Base-by-base conservation (phyloP, 1,140 invertebrate genomes). In the Drosophila dunni region DNA sequence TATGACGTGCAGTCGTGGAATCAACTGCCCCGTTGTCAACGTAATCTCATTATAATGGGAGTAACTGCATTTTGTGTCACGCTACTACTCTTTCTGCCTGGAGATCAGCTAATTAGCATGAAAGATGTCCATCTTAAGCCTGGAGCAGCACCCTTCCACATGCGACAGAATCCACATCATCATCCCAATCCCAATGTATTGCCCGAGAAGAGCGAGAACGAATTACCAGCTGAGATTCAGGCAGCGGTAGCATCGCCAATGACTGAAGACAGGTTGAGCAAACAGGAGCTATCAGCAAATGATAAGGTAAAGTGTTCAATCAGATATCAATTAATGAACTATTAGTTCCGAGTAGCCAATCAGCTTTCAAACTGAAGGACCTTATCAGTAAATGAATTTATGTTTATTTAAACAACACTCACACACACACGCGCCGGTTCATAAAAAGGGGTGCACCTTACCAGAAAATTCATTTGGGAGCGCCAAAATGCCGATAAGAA, bases 11-110 rank as follows among this genome's bases (percentile, higher is more conserved):
- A 97, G 96, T 93, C 94, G 92, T 97, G 96, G 97, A 96, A 97
- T 85, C 95, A 96, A 80, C 91, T 97, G 40, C 97, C 97, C n/a
- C 94, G 96, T 79, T 95, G 97, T 83, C 97, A 97, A 92, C 94
- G 95, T 44, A 96, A 95, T 85, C 93, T 96, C 38, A 93, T 96
- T 60, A 94, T 95, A 74, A 94, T 96, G 74, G 79, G 94, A 7
- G 45, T 92, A 33, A 77, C 78, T 0, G 90, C 79, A 8, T 66
- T 81, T 15, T 81, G 83, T 10, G 73, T 92, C 17, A 82, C 74
- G 7, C 48, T 91, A 4, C n/a, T 92, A 4, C 62, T 92, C 4
- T 80, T 79, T 42, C 58, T 92, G 50, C 89, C 86, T 6, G 78
- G 84, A 4, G 89, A 92, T 38, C 78, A 85, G 57, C 36, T 91